phyloP scores from a whole-genome alignment of 35 echinoderm and acorn worm species.

The Lytechinus variegatus region DNA sequence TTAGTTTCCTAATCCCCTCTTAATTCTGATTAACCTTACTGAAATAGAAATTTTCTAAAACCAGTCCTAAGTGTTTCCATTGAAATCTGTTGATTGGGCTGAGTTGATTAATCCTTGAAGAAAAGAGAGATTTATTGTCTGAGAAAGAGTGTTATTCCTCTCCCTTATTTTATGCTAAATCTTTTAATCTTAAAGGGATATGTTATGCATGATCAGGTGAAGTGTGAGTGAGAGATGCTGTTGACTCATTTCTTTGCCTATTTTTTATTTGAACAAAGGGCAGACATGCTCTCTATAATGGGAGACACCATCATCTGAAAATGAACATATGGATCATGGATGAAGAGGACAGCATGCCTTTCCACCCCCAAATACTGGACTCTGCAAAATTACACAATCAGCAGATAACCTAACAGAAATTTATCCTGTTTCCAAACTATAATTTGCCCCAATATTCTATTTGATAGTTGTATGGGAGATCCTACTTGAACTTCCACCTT shows the following conservation, averaged over 20 bases:
- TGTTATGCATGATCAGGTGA: not conserved
- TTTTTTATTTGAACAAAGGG: not conserved
- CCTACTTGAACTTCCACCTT: too few relatives aligned
- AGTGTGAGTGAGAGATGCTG: not conserved
- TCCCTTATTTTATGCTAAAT: not conserved
- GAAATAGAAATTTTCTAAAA: not conserved
- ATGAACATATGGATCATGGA: too few relatives aligned
- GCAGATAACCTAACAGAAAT: too few relatives aligned
- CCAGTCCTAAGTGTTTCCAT: not conserved
- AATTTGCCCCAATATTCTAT: too few relatives aligned
- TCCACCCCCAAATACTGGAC: too few relatives aligned
- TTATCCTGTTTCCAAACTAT: too few relatives aligned
- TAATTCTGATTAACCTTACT: not conserved
- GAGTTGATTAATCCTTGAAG: not conserved
- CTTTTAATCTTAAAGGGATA: slow-evolving; percentile 14
- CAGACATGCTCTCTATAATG: not conserved
- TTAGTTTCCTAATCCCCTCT: not conserved
- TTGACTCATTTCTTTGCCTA: not conserved
- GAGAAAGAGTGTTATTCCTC: not conserved
- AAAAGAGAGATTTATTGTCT: not conserved
- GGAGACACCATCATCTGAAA: too few relatives aligned
- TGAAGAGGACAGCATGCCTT: too few relatives aligned
- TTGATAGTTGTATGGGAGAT: too few relatives aligned
- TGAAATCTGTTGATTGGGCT: not conserved
- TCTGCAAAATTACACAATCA: too few relatives aligned